Evolutionary conservation across 2,888 invertebrate genomes (phyloP).

Genomic region (Pristionchus entomophagus): DNA sequence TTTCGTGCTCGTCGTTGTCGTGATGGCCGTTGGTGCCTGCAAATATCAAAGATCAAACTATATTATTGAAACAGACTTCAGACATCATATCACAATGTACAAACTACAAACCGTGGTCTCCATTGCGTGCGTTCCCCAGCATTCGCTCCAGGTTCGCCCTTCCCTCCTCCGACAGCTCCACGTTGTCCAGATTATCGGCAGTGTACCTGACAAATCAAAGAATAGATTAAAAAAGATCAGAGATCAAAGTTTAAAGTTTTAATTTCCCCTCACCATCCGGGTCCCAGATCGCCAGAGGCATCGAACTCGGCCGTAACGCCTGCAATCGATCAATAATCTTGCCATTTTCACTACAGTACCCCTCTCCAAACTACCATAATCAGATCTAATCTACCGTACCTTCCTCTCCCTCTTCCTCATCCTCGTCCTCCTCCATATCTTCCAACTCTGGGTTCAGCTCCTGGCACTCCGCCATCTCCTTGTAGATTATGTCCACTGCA

Average conservation of each 20-base stretch:
- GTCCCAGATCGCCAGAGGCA: background rate
- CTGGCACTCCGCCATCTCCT: constrained; percentile 86
- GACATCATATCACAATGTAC: background rate
- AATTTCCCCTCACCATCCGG: constrained; percentile 47
- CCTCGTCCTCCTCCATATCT: constrained; percentile 78
- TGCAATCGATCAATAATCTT: background rate
- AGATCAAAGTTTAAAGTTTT: no score
- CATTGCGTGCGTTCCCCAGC: constrained; percentile 54
- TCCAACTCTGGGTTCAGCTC: constrained; percentile 86
- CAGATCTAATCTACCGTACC: background rate
- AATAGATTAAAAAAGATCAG: background rate
- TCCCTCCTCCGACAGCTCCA: constrained; percentile 68
- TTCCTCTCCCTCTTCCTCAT: constrained; percentile 45
- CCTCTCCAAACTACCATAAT: no score
- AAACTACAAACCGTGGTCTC: background rate
- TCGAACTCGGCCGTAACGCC: background rate
- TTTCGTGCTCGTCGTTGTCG: background rate
- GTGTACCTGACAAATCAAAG: constrained; percentile 34
- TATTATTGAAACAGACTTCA: background rate
- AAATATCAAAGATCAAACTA: background rate
- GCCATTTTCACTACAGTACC: background rate
- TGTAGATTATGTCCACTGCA: constrained; percentile 83
- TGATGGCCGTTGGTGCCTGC: constrained; percentile 7
- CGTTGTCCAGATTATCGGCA: constrained; percentile 51
- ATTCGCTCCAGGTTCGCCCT: constrained; percentile 67